phyloP scores from a whole-genome alignment of 2,797 vertebrate genomes.

The Tamandua tetradactyla region DNA sequence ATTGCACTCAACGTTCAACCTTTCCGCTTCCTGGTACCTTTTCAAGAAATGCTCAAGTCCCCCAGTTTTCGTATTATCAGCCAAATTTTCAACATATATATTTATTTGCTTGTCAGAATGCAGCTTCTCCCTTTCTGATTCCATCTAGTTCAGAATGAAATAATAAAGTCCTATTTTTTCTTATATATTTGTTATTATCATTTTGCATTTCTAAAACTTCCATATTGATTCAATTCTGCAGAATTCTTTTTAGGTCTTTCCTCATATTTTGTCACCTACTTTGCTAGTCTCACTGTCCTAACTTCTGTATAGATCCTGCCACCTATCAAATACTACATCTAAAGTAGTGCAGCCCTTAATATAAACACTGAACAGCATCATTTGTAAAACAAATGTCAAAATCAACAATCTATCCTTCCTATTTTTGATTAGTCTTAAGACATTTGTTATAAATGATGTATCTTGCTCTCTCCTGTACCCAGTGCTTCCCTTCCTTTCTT shows the following conservation, averaged over 20 bases:
- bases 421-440: not conserved
- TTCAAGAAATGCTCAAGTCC: not conserved
- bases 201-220: not conserved
- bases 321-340: not conserved
- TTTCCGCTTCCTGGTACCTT: not conserved
- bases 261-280: not conserved
- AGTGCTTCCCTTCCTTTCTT: rapidly evolving
- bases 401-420: not conserved
- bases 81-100: not conserved
- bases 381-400: not conserved
- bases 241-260: not conserved
- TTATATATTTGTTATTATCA: not conserved
- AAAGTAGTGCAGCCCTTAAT: not conserved
- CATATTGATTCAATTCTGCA: not conserved
- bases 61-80: not conserved
- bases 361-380: not conserved
- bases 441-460: not conserved
- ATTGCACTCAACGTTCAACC: not conserved
- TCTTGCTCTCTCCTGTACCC: not conserved
- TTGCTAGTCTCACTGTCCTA: not conserved
- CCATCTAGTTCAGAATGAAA: conserved; percentile 12
- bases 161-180: not conserved
- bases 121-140: not conserved
- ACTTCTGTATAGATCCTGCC: not conserved
- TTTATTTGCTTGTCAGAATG: not conserved